These are phyloP conservation scores for Dexiosoma caninum DNA, from an alignment of 2,888 invertebrate species.

Conservation along the genomic window DNA sequence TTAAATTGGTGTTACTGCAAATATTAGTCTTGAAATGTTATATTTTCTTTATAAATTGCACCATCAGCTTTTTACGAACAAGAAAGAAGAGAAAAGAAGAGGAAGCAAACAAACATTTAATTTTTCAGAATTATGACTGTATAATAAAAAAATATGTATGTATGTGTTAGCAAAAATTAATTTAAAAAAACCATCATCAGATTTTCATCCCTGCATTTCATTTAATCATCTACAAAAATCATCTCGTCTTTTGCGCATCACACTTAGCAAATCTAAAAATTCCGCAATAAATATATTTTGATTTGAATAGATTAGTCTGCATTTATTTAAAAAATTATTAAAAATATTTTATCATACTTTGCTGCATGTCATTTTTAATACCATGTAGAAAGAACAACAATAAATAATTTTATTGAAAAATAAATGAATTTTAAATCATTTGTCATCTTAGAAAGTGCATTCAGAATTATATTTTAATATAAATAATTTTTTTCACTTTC, in stretches of 20 bases:
- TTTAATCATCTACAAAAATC: background rate
- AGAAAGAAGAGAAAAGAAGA: too few species aligned
- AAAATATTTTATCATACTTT: slow-evolving; percentile 1
- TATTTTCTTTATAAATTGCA: slow-evolving; percentile 28
- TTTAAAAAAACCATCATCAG: background rate
- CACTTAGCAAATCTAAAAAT: slow-evolving; percentile 13
- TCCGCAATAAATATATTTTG: background rate
- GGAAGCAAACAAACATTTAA: background rate
- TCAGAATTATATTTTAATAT: background rate
- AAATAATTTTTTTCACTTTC: background rate
- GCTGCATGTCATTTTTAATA: slow-evolving; percentile 41
- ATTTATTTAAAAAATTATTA: slow-evolving; percentile 5
- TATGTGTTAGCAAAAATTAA: background rate
- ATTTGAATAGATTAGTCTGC: background rate
- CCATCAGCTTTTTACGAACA: slow-evolving; percentile 24
- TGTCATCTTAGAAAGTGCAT: slow-evolving; percentile 31
- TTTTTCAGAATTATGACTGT: slow-evolving; percentile 2
- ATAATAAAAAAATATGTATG: too few species aligned
- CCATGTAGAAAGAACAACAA: background rate
- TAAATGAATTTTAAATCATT: slow-evolving; percentile 25
- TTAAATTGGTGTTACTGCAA: slow-evolving; percentile 21
- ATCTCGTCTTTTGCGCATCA: background rate
- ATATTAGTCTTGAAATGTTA: background rate
- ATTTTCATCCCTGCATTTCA: slow-evolving; percentile 14
- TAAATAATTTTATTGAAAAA: slow-evolving; percentile 4